These are phyloP conservation scores for Chelonus formosanus DNA, from an alignment of 2,888 invertebrate genomes.

Conservation along the genomic window DNA sequence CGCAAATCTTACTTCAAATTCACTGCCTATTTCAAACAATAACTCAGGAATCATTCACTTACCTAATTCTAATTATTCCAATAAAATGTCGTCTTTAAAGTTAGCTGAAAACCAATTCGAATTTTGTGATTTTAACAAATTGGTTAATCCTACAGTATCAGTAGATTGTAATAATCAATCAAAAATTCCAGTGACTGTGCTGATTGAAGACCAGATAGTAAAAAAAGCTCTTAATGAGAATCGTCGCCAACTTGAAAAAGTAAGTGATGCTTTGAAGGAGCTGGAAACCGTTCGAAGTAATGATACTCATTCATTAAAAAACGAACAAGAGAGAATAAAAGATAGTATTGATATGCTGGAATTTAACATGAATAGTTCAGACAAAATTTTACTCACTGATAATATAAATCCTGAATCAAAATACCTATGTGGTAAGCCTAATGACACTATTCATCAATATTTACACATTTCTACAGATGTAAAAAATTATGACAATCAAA, in stretches of 20 bases:
- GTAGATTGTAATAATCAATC: constrained; percentile 34
- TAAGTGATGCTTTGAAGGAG: constrained; percentile 62
- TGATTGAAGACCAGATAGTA: constrained; percentile 62
- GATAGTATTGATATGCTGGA: constrained; percentile 42
- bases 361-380: constrained; percentile 25
- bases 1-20: no score
- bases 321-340: constrained; percentile 42
- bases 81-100: constrained; percentile 21
- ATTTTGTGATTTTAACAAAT: no score
- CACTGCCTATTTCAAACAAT: constrained; percentile 9
- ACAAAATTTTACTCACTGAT: constrained; percentile 21
- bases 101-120: no score
- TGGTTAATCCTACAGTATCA: no score
- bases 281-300: constrained; percentile 60
- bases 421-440: constrained; percentile 47
- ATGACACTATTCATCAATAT: constrained; percentile 46
- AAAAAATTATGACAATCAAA: constrained; percentile 32
- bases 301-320: constrained; percentile 45
- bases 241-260: constrained; percentile 59
- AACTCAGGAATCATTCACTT: constrained; percentile 21
- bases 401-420: constrained; percentile 49
- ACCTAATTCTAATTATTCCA: background rate
- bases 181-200: constrained; percentile 60
- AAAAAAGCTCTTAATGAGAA: constrained; percentile 62
- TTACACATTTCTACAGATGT: constrained; percentile 49